A percentile compares a stretch with the other conserved stretches of the same genome.
phyloP scores from a whole-genome alignment of 2,888 invertebrate genomes.

The Tholera decimalis region DNA sequence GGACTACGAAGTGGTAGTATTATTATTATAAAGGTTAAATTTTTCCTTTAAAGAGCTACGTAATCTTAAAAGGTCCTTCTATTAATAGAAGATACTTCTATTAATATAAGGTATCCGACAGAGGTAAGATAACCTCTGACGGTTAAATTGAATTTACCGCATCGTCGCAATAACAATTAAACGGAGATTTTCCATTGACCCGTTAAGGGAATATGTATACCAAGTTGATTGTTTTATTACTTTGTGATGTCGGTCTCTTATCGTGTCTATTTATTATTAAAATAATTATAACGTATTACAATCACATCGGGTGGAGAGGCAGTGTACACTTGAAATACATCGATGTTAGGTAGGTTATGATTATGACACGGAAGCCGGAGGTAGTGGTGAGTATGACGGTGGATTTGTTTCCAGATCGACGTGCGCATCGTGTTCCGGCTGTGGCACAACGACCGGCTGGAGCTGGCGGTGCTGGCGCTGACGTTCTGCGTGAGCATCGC shows the following conservation, averaged over 20 bases:
- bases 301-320: neutral
- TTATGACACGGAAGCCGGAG: too few relatives aligned
- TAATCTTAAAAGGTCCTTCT: too few relatives aligned
- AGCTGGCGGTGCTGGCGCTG: conserved; percentile 92
- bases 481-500: conserved; percentile 93
- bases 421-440: conserved; percentile 84
- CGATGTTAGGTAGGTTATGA: neutral
- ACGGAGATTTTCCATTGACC: conserved; percentile 55
- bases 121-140: conserved; percentile 60
- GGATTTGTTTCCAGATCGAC: conserved; percentile 86
- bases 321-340: neutral
- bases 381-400: neutral
- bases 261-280: conserved; percentile 29
- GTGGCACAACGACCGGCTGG: conserved; percentile 92
- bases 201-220: conserved; percentile 19
- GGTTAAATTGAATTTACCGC: conserved; percentile 43
- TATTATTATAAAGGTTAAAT: too few relatives aligned
- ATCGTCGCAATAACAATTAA: conserved; percentile 10
- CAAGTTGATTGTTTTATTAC: conserved; percentile 15
- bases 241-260: conserved; percentile 16
- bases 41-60: too few relatives aligned
- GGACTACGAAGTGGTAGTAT: too few relatives aligned
- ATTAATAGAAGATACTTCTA: too few relatives aligned
- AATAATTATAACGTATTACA: conserved; percentile 21
- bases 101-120: too few relatives aligned